A percentile compares a stretch with the other conserved stretches of the same genome.
Conservation (phyloP, 2,113 vertebrate species). For the Stegostoma tigrinum region DNA sequence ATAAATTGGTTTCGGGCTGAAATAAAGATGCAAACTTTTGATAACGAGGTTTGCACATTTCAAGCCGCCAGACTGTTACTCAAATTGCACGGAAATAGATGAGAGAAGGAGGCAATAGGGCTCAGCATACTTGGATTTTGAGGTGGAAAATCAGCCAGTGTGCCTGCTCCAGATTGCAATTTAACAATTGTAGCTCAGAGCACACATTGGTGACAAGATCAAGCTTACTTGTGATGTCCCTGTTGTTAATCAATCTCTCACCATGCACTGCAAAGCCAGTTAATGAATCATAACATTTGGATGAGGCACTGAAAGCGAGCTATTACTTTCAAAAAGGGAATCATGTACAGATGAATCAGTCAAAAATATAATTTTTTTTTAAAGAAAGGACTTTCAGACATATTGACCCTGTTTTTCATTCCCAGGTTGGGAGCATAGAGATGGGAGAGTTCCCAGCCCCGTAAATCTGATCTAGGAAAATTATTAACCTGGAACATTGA, state of each 20-base stretch:
- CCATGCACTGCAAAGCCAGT: neutral
- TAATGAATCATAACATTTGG: neutral
- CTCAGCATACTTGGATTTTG: neutral
- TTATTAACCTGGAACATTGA: too few relatives aligned
- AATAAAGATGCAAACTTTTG: too few relatives aligned
- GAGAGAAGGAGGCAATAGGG: neutral
- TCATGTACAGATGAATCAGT: too few relatives aligned
- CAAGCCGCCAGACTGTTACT: neutral
- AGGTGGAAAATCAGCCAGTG: neutral
- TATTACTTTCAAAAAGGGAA: neutral
- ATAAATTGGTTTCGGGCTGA: neutral
- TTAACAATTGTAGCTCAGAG: neutral
- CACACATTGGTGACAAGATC: neutral
- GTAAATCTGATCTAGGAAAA: too few relatives aligned
- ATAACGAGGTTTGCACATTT: neutral
- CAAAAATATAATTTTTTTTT: too few relatives aligned
- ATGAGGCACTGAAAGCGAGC: neutral
- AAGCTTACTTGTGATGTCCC: neutral
- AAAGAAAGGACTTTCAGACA: too few relatives aligned
- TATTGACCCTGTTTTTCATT: too few relatives aligned
- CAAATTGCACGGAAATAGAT: neutral
- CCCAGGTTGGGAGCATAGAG: too few relatives aligned
- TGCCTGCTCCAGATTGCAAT: neutral
- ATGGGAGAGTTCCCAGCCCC: too few relatives aligned
- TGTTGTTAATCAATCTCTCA: neutral